Evolutionary conservation across 2,797 vertebrate species (phyloP).

Genomic region (Megalops cyprinoides): DNA sequence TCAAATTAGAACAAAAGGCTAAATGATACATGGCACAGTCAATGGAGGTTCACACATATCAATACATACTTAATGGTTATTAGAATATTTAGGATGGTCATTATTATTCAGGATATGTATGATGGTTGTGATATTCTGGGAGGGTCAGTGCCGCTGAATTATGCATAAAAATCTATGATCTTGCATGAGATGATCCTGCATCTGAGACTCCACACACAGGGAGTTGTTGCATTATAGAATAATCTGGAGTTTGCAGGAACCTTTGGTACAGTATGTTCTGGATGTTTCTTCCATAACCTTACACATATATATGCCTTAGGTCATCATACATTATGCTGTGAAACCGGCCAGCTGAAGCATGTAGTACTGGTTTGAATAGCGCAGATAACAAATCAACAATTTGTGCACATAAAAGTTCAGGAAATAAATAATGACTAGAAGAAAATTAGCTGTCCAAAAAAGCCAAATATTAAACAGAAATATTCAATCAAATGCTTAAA

Average conservation of each 20-base stretch:
- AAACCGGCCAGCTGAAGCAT: too few relatives aligned
- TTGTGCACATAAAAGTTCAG: too few relatives aligned
- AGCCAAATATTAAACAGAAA: too few relatives aligned
- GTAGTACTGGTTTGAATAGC: too few relatives aligned
- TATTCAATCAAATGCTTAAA: background rate
- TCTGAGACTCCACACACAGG: too few relatives aligned
- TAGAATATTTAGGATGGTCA: background rate
- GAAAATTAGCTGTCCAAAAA: too few relatives aligned
- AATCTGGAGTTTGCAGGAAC: background rate
- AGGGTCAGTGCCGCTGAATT: slow-evolving; percentile 4
- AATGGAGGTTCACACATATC: background rate
- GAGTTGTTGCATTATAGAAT: background rate
- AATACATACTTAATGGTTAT: background rate
- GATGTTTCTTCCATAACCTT: too few relatives aligned
- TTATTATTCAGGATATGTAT: background rate
- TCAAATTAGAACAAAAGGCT: slow-evolving; percentile 25
- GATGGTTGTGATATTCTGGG: background rate
- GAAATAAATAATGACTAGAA: too few relatives aligned
- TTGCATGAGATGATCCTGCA: slow-evolving; percentile 7
- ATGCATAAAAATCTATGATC: slow-evolving; percentile 5
- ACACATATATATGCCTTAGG: too few relatives aligned
- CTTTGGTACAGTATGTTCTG: background rate
- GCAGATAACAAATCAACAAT: too few relatives aligned
- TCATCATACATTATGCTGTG: too few relatives aligned
- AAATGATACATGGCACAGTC: background rate